phyloP scores from a whole-genome alignment of 2,113 vertebrate species.

The Labrus mixtus region DNA sequence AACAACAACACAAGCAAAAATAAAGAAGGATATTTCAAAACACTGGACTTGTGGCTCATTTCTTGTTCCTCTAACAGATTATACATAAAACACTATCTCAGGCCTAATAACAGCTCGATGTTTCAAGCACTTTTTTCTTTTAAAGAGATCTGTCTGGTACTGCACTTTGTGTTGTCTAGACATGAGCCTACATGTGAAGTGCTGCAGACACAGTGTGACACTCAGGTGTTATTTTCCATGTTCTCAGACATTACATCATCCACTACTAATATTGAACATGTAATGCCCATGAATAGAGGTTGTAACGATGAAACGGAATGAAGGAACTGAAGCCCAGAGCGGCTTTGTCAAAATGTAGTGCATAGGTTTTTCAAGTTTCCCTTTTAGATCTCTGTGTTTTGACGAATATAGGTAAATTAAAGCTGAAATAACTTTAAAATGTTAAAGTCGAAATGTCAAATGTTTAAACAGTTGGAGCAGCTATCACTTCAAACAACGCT shows the following conservation, averaged over 20 bases:
- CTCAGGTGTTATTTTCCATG: slow-evolving; percentile 66
- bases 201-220: slow-evolving; percentile 38
- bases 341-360: slow-evolving; percentile 26
- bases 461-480: background rate
- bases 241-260: slow-evolving; percentile 69
- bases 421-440: slow-evolving; percentile 27
- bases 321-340: background rate
- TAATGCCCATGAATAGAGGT: slow-evolving; percentile 15
- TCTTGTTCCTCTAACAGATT: slow-evolving; percentile 15
- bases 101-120: background rate
- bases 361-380: slow-evolving; percentile 14
- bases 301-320: slow-evolving; percentile 42
- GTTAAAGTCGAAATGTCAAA: no score
- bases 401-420: slow-evolving; percentile 8
- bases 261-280: slow-evolving; percentile 32
- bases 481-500: background rate
- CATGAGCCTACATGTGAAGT: slow-evolving; percentile 22
- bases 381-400: background rate
- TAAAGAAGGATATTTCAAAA: slow-evolving; percentile 1
- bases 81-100: slow-evolving; percentile 14
- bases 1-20: background rate
- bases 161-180: slow-evolving; percentile 46
- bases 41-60: slow-evolving; percentile 4
- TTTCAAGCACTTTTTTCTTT: slow-evolving; percentile 37
- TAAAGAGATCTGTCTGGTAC: slow-evolving; percentile 48